phyloP scores from a whole-genome alignment of 2,888 invertebrate species.

The Calameuta idolon region DNA sequence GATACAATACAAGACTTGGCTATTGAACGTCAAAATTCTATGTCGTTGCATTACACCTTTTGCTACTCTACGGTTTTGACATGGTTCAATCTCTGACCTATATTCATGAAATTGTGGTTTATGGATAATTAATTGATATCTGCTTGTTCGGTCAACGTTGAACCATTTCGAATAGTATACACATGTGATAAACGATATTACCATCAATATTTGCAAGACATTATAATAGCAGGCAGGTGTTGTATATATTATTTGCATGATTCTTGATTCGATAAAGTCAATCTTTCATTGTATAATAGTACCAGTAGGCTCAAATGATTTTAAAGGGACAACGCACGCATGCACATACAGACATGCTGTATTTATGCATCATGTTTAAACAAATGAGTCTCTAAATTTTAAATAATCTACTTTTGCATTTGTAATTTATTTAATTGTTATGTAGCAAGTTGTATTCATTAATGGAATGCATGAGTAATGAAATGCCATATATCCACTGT shows the following conservation, averaged over 20 bases:
- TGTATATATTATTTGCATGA: slow-evolving; percentile 11
- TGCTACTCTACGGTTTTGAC: slow-evolving; percentile 17
- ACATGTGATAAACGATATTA: slow-evolving; percentile 33
- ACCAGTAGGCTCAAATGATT: slow-evolving; percentile 5
- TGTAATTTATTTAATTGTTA: too few relatives aligned
- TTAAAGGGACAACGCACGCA: slow-evolving; percentile 21
- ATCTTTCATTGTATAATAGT: slow-evolving; percentile 8
- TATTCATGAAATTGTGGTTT: too few relatives aligned
- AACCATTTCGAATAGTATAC: slow-evolving; percentile 29
- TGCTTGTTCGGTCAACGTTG: background rate
- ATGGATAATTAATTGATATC: too few relatives aligned
- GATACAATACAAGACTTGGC: slow-evolving; percentile 5
- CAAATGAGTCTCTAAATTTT: slow-evolving; percentile 35
- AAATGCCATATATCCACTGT: too few relatives aligned
- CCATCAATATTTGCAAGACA: slow-evolving; percentile 22
- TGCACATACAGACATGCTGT: slow-evolving; percentile 32
- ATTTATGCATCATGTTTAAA: slow-evolving; percentile 25
- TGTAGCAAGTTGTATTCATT: too few relatives aligned
- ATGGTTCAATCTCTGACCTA: slow-evolving; percentile 10
- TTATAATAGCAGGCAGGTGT: slow-evolving; percentile 20
- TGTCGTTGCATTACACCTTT: background rate
- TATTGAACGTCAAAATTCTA: slow-evolving; percentile 16
- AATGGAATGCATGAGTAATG: too few relatives aligned
- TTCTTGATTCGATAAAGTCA: slow-evolving; percentile 8
- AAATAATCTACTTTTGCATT: background rate